phyloP scores from a whole-genome alignment of 2,888 invertebrate species.

The Ornithoptera alexandrae region DNA sequence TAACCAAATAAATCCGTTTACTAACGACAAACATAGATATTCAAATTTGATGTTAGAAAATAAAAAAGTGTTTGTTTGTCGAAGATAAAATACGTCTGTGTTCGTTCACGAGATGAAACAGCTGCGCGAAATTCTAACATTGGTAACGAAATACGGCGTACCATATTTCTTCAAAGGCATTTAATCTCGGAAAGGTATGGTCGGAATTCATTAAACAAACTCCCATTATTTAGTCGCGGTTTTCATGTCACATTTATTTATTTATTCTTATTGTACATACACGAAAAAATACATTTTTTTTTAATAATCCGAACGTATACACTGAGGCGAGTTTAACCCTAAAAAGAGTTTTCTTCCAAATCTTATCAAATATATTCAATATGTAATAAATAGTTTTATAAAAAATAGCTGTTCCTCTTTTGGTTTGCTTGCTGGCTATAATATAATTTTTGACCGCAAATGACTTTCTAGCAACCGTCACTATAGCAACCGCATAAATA shows the following conservation, averaged over 20 bases:
- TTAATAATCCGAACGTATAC: too few species aligned
- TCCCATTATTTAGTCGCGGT: not conserved
- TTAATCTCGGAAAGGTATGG: slow-evolving; percentile 31
- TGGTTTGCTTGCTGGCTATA: too few species aligned
- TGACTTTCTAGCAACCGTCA: too few species aligned
- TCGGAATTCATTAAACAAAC: not conserved
- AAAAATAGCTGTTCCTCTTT: not conserved
- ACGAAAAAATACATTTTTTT: too few species aligned
- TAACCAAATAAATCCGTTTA: not conserved
- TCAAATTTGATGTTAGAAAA: not conserved
- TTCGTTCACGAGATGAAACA: slow-evolving; percentile 52
- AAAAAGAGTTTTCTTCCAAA: not conserved
- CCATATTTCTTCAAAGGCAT: slow-evolving; percentile 47
- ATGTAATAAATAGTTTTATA: not conserved
- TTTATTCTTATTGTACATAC: too few species aligned
- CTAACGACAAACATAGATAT: not conserved
- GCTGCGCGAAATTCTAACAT: slow-evolving; percentile 63
- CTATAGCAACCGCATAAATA: too few species aligned
- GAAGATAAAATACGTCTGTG: slow-evolving; percentile 12
- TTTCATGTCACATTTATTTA: not conserved
- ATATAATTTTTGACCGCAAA: too few species aligned
- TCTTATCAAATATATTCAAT: too few species aligned
- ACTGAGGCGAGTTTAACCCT: too few species aligned
- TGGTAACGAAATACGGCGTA: slow-evolving; percentile 57
- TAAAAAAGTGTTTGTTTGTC: not conserved